Conservation (phyloP, 2,113 vertebrate species). For the Epinephelus moara region DNA sequence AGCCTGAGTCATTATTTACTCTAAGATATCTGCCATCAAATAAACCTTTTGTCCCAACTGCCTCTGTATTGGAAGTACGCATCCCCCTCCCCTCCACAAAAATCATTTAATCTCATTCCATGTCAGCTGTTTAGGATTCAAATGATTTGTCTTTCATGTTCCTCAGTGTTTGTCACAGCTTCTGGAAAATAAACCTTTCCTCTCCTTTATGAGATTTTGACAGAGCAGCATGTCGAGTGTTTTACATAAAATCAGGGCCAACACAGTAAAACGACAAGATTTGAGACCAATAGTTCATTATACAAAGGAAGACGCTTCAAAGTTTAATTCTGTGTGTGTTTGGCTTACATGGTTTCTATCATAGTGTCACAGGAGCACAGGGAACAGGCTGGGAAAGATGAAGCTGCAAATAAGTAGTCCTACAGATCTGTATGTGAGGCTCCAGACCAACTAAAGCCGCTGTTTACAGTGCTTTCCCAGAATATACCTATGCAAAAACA, state of each 20-base stretch:
- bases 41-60: constrained; percentile 15
- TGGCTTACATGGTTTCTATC: background rate
- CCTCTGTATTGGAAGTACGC: constrained; percentile 1
- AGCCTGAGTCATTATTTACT: constrained; percentile 33
- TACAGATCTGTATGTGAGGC: background rate
- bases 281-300: background rate
- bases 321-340: background rate
- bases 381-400: background rate
- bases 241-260: background rate
- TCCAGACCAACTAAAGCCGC: background rate
- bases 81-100: background rate
- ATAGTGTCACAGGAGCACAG: background rate
- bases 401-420: background rate
- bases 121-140: constrained; percentile 1
- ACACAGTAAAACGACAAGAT: background rate
- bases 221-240: background rate
- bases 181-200: background rate
- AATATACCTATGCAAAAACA: background rate
- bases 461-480: background rate
- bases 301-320: background rate
- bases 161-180: background rate
- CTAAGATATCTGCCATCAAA: background rate
- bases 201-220: background rate
- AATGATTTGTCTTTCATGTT: background rate
- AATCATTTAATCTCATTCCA: constrained; percentile 24